Percentiles rank a stretch among this genome's conserved stretches.
phyloP scores from a whole-genome alignment of 2,797 vertebrate species.

The Chloroceryle amazona region DNA sequence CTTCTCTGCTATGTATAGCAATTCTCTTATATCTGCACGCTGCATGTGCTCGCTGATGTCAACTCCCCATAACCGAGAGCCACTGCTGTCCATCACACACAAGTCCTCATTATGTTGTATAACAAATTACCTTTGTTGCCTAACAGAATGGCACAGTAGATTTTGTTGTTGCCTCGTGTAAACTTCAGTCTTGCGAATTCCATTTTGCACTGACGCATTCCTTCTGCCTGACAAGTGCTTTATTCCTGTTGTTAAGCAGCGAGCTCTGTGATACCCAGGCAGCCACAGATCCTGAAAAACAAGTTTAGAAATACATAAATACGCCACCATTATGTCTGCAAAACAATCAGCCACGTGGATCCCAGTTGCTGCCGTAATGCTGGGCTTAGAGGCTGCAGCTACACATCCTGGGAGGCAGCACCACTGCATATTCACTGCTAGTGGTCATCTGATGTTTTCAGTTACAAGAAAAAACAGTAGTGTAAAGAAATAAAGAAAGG shows the following conservation, averaged over 20 bases:
- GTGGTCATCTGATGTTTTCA: constrained; percentile 52
- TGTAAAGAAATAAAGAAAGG: constrained; percentile 44
- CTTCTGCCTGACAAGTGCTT: constrained; percentile 50
- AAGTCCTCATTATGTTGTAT: constrained; percentile 65
- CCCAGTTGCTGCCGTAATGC: background rate
- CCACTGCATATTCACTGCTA: background rate
- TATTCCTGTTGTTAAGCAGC: background rate
- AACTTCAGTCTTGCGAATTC: constrained; percentile 43
- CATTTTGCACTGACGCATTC: constrained; percentile 13
- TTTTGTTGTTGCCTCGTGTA: constrained; percentile 50
- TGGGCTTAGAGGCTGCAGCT: constrained; percentile 20
- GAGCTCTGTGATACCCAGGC: background rate
- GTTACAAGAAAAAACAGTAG: constrained; percentile 21
- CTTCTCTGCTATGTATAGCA: background rate
- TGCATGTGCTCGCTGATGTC: constrained; percentile 50
- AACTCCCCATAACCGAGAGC: constrained; percentile 8
- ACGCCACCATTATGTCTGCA: constrained; percentile 21
- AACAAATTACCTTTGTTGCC: constrained; percentile 74
- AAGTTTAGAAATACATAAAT: constrained; percentile 56
- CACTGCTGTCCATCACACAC: background rate
- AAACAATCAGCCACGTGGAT: constrained; percentile 39
- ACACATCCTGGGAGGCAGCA: constrained; percentile 7
- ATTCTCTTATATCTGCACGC: background rate
- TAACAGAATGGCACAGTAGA: constrained; percentile 55
- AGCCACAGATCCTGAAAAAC: constrained; percentile 61